These are phyloP conservation scores for Pogona vitticeps DNA, from an alignment of 2,113 vertebrate genomes.

Conservation along the genomic window DNA sequence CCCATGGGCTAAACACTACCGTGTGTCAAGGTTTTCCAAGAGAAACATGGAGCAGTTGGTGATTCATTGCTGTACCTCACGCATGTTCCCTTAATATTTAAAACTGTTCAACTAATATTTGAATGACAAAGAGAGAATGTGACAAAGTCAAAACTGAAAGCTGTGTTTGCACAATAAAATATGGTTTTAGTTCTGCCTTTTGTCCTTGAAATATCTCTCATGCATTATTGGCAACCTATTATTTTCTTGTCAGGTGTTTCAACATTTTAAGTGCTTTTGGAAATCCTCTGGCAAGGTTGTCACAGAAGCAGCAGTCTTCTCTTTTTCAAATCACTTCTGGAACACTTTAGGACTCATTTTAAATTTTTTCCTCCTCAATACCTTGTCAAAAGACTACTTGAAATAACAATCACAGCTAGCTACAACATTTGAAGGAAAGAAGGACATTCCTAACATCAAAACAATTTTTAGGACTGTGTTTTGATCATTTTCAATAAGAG, in stretches of 20 bases:
- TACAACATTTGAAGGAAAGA: neutral
- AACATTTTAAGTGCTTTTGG: slow-evolving; percentile 42
- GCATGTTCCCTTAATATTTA: neutral
- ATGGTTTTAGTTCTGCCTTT: slow-evolving; percentile 25
- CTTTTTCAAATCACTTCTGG: slow-evolving; percentile 16
- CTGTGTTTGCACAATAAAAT: slow-evolving; percentile 36
- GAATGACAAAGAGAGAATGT: neutral
- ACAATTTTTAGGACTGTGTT: neutral
- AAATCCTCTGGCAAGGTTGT: slow-evolving; percentile 22
- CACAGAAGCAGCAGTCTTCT: slow-evolving; percentile 5
- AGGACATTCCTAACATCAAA: neutral
- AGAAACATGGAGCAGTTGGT: no score
- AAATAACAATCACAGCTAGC: neutral
- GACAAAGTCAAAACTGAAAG: slow-evolving; percentile 3
- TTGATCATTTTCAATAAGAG: neutral
- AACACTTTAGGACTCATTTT: slow-evolving; percentile 9
- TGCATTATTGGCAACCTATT: accelerated
- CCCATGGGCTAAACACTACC: no score
- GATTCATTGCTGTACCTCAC: neutral
- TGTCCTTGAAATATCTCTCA: slow-evolving; percentile 42
- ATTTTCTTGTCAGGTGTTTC: slow-evolving; percentile 37
- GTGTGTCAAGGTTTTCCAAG: neutral
- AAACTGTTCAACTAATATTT: neutral
- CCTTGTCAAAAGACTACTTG: slow-evolving; percentile 22
- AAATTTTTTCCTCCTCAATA: slow-evolving; percentile 14